Percentiles rank a stretch among this genome's conserved stretches.
Conservation (phyloP, 2,113 vertebrate species). For the Tragelaphus scriptus region DNA sequence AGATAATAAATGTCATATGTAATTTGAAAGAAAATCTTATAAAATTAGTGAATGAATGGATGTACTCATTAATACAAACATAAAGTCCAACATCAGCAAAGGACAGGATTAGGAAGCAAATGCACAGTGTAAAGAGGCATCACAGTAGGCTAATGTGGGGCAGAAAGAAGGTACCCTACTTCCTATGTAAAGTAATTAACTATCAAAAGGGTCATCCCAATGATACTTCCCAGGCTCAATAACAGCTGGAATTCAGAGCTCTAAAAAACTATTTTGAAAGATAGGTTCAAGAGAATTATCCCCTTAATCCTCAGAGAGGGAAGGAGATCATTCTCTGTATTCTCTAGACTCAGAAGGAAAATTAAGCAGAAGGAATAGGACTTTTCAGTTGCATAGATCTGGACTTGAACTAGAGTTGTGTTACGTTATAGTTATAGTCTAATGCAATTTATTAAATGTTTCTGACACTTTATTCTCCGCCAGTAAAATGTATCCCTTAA, state of each 20-base stretch:
- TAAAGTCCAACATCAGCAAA: background rate
- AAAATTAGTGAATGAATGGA: background rate
- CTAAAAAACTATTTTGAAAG: background rate
- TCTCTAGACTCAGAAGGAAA: background rate
- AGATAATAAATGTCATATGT: background rate
- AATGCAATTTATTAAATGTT: background rate
- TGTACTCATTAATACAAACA: background rate
- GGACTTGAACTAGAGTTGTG: background rate
- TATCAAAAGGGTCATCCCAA: background rate
- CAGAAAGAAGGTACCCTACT: background rate
- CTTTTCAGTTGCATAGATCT: background rate
- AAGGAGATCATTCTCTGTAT: background rate
- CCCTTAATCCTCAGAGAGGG: background rate
- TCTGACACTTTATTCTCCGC: background rate
- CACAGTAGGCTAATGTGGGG: background rate
- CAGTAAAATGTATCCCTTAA: background rate
- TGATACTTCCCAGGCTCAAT: background rate
- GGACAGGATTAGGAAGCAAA: background rate
- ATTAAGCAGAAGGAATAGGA: background rate
- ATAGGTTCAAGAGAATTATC: background rate
- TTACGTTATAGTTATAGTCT: background rate
- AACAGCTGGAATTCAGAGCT: background rate
- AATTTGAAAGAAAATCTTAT: background rate
- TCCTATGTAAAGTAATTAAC: background rate
- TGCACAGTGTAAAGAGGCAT: background rate